Evolutionary conservation across 2,113 vertebrate species (phyloP).

Genomic region (Bubo scandiacus): DNA sequence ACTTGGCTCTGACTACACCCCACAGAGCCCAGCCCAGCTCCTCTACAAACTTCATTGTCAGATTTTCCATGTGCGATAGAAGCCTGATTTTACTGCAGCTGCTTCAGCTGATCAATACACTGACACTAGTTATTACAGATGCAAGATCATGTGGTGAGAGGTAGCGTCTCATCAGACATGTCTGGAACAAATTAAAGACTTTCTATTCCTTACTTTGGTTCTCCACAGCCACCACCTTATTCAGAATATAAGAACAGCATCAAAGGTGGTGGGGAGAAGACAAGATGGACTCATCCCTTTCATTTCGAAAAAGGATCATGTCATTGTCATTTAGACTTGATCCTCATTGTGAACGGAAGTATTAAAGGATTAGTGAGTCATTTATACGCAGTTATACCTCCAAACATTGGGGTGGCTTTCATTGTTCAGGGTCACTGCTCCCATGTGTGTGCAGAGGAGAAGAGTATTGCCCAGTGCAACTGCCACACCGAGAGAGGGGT

Average conservation of each 20-base stretch:
- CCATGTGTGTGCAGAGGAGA: neutral
- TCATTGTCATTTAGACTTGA: constrained; percentile 50
- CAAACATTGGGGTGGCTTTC: constrained; percentile 1
- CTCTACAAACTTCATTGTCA: neutral
- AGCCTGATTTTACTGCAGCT: neutral
- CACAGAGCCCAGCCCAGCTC: neutral
- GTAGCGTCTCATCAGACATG: neutral
- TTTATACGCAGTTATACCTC: constrained; percentile 12
- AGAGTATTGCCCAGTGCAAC: neutral
- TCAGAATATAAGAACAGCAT: neutral
- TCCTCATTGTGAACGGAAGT: constrained; percentile 26
- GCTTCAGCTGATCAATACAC: neutral
- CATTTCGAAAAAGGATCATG: constrained; percentile 7
- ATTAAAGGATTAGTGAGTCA: constrained; percentile 64
- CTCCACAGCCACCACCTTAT: neutral
- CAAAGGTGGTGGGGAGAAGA: neutral
- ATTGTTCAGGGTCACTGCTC: neutral
- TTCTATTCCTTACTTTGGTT: neutral
- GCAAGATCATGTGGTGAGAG: neutral
- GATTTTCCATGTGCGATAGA: neutral
- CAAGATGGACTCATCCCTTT: neutral
- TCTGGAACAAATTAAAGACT: neutral
- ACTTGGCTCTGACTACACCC: neutral
- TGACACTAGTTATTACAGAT: neutral
- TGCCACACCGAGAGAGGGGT: neutral